Conservation (phyloP, 2,113 vertebrate species). For the Limanda limanda region DNA sequence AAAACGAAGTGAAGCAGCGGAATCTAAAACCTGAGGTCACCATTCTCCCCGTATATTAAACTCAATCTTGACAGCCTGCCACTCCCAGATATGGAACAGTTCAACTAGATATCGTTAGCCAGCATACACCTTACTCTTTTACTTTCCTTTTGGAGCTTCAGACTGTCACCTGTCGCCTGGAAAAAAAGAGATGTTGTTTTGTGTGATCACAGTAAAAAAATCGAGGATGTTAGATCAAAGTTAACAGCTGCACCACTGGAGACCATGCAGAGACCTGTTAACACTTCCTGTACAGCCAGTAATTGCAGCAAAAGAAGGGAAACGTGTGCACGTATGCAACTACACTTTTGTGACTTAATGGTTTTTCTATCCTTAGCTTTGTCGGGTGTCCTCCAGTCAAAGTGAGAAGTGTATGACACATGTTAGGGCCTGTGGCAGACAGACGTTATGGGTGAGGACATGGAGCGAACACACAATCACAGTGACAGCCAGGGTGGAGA, state of each 20-base stretch:
- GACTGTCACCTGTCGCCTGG: not conserved
- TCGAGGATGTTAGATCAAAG: not conserved
- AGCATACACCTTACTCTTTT: not conserved
- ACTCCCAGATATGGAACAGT: no score
- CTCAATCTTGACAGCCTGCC: no score
- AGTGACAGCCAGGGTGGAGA: conserved; percentile 51
- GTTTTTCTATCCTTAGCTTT: not conserved
- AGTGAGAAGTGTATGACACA: conserved; percentile 18
- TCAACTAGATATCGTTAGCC: not conserved
- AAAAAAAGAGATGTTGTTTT: not conserved
- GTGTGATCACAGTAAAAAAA: not conserved
- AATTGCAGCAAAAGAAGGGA: conserved; percentile 17
- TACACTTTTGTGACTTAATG: not conserved
- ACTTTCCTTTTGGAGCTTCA: not conserved
- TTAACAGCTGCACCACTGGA: not conserved
- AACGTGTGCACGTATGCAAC: not conserved
- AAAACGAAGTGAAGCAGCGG: not conserved
- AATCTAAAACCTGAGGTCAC: no score
- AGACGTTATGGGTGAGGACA: conserved; percentile 21
- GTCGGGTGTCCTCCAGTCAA: not conserved
- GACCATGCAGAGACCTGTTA: conserved; percentile 27
- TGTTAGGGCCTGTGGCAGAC: conserved; percentile 18
- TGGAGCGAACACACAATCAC: conserved; percentile 40
- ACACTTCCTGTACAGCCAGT: conserved; percentile 12
- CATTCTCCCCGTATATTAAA: no score